These are phyloP conservation scores for Tipula unca DNA, from an alignment of 2,888 invertebrate genomes.

Conservation along the genomic window DNA sequence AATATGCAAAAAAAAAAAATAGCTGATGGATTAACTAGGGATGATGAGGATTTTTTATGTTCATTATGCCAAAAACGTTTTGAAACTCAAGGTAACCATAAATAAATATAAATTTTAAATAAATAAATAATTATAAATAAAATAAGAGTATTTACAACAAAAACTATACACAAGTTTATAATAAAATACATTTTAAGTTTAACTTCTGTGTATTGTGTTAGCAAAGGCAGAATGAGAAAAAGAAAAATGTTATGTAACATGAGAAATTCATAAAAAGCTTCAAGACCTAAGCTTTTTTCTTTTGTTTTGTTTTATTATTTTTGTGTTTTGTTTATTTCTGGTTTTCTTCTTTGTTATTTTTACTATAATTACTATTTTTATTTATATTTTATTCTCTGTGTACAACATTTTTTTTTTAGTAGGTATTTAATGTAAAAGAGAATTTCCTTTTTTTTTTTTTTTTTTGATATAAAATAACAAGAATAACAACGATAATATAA, in stretches of 20 bases:
- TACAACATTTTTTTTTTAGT: neutral
- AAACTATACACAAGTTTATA: neutral
- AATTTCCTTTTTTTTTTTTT: neutral
- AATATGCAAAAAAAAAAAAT: neutral
- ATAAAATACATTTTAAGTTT: neutral
- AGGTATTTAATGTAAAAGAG: no score
- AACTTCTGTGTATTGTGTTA: neutral
- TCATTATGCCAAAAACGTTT: conserved; percentile 70
- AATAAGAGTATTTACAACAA: neutral
- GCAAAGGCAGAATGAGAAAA: neutral
- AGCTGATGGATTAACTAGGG: conserved; percentile 56
- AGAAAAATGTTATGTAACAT: neutral
- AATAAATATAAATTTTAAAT: neutral
- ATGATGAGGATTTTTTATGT: conserved; percentile 60
- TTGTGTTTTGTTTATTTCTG: neutral
- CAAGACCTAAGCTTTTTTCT: neutral
- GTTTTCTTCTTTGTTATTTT: neutral
- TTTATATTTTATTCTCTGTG: neutral
- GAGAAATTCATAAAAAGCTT: neutral
- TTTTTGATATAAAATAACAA: neutral
- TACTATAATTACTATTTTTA: neutral
- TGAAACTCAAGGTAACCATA: conserved; percentile 61
- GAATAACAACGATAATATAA: neutral
- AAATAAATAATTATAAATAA: neutral
- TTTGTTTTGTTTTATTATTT: neutral